These are phyloP conservation scores for Rattus norvegicus DNA, from an alignment of 2,113 vertebrate species.

Conservation along the genomic window DNA sequence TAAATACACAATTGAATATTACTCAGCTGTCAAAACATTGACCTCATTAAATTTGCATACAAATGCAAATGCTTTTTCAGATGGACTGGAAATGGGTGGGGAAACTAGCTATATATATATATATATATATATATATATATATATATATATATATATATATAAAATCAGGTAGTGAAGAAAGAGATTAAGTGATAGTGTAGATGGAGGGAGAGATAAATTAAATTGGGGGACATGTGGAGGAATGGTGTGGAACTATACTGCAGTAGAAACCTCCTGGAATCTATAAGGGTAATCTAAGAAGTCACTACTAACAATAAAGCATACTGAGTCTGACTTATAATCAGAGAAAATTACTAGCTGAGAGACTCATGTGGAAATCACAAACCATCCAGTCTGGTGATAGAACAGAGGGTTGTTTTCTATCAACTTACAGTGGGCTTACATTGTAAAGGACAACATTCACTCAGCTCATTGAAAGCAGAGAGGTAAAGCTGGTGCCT, in stretches of 20 bases:
- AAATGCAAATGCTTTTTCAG: neutral
- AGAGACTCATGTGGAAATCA: neutral
- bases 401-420: neutral
- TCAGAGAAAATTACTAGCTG: neutral
- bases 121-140: no score
- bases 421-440: neutral
- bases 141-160: no score
- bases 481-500: neutral
- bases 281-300: neutral
- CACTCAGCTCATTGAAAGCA: neutral
- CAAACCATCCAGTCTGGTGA: neutral
- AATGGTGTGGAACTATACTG: neutral
- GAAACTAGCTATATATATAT: rapidly evolving
- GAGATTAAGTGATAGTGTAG: no score
- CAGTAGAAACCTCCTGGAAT: neutral
- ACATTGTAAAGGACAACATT: neutral
- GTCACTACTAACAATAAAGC: neutral
- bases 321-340: neutral
- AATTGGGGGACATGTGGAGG: neutral
- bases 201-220: neutral
- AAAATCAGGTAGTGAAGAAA: neutral
- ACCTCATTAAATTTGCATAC: neutral
- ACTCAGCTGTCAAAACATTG: neutral
- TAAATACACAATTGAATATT: neutral
- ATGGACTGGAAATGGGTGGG: neutral